Evolutionary conservation across 2,797 vertebrate species (phyloP).

Genomic region (Rallus crepitans): DNA sequence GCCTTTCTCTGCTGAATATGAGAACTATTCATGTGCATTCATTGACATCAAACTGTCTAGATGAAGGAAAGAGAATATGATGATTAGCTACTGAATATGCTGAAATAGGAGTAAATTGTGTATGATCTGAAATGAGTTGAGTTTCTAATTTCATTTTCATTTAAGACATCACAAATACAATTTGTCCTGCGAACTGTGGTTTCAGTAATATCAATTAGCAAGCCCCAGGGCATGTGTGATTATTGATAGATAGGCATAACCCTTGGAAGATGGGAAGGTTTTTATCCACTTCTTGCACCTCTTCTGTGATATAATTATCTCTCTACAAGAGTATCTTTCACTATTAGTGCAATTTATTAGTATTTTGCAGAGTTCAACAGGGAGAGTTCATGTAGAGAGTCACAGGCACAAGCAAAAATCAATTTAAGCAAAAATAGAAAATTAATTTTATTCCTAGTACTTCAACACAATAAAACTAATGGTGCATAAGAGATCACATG

Average conservation of each 20-base stretch:
- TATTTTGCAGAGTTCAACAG: not conserved
- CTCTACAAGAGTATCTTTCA: not conserved
- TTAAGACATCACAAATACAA: slow-evolving; percentile 49
- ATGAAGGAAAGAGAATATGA: not conserved
- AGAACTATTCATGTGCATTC: not conserved
- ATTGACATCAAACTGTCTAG: slow-evolving; percentile 9
- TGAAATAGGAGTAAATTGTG: not conserved
- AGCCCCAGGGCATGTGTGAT: not conserved
- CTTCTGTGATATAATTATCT: slow-evolving; percentile 14
- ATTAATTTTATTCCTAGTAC: not conserved
- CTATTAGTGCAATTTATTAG: slow-evolving; percentile 17
- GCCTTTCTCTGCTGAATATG: not conserved
- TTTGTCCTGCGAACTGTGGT: slow-evolving; percentile 35
- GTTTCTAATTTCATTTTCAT: slow-evolving; percentile 52
- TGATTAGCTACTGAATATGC: not conserved
- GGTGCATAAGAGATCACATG: not conserved
- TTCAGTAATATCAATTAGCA: slow-evolving; percentile 54
- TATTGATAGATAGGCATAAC: not conserved
- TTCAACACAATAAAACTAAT: not conserved
- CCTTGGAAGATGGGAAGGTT: not conserved
- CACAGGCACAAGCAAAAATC: not conserved
- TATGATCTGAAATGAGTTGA: not conserved
- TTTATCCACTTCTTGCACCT: not conserved
- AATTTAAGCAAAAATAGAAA: not conserved
- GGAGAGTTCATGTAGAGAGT: not conserved